Evolutionary conservation across 2,888 invertebrate genomes (phyloP).

Genomic region (Acheta domesticus): DNA sequence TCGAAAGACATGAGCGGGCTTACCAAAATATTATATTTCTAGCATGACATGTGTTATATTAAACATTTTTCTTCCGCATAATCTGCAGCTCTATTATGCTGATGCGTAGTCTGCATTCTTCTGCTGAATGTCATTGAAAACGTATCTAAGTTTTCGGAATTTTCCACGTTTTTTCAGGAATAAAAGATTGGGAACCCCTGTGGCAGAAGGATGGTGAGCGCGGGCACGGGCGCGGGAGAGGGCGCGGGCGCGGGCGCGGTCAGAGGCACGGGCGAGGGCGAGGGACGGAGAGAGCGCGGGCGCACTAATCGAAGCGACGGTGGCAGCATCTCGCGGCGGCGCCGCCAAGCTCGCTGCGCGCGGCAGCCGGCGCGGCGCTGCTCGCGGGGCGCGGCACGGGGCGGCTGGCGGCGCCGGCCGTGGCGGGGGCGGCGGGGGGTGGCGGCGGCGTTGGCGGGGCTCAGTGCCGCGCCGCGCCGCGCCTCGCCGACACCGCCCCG

Average conservation of each 20-base stretch:
- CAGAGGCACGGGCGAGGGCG: neutral
- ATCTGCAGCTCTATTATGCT: no score
- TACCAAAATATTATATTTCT: no score
- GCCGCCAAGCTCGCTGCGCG: neutral
- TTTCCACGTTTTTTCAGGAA: no score
- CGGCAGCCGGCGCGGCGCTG: neutral
- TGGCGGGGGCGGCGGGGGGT: neutral
- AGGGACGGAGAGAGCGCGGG: neutral
- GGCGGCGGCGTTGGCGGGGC: neutral
- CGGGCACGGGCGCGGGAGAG: neutral
- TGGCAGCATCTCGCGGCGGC: neutral
- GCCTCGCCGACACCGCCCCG: constrained; percentile 18
- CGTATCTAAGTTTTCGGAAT: no score
- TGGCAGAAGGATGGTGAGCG: neutral
- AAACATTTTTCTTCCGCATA: no score
- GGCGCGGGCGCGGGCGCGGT: neutral
- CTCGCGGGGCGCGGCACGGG: neutral
- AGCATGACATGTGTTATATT: neutral
- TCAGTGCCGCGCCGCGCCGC: neutral
- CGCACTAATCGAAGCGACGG: constrained; percentile 9
- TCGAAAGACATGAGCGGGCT: no score
- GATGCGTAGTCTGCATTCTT: no score
- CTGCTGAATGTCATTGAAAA: no score
- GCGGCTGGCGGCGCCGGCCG: neutral
- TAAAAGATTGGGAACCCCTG: neutral